Evolutionary conservation across 2,797 vertebrate genomes (phyloP).

Genomic region (Lacerta agilis): DNA sequence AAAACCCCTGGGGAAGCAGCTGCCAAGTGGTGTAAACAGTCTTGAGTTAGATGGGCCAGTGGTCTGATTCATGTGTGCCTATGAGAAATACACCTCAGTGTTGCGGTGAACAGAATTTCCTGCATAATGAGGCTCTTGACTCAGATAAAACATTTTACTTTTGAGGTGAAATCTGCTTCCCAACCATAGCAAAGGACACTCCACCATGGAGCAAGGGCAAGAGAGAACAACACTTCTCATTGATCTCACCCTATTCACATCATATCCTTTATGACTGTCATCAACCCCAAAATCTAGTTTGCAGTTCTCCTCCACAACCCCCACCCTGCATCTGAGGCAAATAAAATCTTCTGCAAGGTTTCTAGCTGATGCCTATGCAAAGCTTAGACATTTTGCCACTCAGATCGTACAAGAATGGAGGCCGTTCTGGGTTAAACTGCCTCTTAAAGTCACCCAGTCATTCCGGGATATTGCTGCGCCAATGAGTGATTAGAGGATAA

Average conservation of each 20-base stretch:
- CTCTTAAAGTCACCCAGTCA: conserved; percentile 30
- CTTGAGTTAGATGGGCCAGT: too few species aligned
- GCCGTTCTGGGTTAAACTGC: conserved; percentile 14
- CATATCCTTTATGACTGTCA: background rate
- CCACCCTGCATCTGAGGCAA: background rate
- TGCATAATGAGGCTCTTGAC: background rate
- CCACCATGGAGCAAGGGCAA: background rate
- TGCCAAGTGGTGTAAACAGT: too few species aligned
- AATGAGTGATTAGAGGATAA: conserved; percentile 47
- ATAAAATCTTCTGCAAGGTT: background rate
- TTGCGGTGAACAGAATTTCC: background rate
- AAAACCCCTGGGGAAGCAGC: too few species aligned
- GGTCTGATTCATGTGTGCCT: too few species aligned
- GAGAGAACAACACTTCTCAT: background rate
- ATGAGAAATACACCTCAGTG: background rate
- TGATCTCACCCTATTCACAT: background rate
- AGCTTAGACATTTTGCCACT: conserved; percentile 15
- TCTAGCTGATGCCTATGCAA: background rate
- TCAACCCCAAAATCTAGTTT: background rate
- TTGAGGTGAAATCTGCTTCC: background rate
- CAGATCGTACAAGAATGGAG: conserved; percentile 7
- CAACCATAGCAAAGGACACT: background rate
- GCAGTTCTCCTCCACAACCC: background rate
- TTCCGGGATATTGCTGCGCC: conserved; percentile 49
- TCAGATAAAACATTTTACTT: background rate